Evolutionary conservation across 2,113 vertebrate genomes (phyloP).

Genomic region (Limnothrissa miodon): DNA sequence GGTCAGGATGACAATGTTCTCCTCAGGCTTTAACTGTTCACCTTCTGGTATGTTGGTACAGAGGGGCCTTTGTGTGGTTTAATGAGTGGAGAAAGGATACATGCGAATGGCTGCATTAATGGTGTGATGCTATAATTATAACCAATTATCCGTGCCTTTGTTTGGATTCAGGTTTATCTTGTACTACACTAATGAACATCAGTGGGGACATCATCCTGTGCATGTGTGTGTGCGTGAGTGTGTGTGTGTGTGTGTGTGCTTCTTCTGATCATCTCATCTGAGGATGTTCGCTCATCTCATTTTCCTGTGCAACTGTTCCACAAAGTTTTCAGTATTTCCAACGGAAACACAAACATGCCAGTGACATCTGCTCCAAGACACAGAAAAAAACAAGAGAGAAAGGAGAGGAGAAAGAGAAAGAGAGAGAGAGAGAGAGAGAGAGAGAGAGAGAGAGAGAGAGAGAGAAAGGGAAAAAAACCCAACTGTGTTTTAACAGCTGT

Average conservation of each 20-base stretch:
- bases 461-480: slow-evolving; percentile 14
- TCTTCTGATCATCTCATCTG: background rate
- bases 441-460: slow-evolving; percentile 25
- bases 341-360: slow-evolving; percentile 58
- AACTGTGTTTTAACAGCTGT: slow-evolving; percentile 61
- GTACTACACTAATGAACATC: background rate
- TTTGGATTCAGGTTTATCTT: background rate
- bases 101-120: background rate
- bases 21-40: slow-evolving; percentile 67
- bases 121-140: background rate
- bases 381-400: slow-evolving; percentile 18
- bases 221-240: background rate
- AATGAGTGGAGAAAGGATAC: background rate
- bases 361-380: slow-evolving; percentile 61
- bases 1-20: slow-evolving; percentile 63
- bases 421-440: background rate
- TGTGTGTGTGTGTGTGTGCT: background rate
- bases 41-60: slow-evolving; percentile 34
- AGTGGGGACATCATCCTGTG: background rate
- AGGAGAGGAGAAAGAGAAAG: slow-evolving; percentile 22
- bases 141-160: background rate
- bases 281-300: slow-evolving; percentile 35
- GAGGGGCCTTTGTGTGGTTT: background rate
- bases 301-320: slow-evolving; percentile 37
- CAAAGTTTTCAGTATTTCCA: slow-evolving; percentile 47